Percentiles rank a stretch among this genome's conserved stretches.
phyloP scores from a whole-genome alignment of 2,888 invertebrate species.

The Scotopteryx bipunctaria region DNA sequence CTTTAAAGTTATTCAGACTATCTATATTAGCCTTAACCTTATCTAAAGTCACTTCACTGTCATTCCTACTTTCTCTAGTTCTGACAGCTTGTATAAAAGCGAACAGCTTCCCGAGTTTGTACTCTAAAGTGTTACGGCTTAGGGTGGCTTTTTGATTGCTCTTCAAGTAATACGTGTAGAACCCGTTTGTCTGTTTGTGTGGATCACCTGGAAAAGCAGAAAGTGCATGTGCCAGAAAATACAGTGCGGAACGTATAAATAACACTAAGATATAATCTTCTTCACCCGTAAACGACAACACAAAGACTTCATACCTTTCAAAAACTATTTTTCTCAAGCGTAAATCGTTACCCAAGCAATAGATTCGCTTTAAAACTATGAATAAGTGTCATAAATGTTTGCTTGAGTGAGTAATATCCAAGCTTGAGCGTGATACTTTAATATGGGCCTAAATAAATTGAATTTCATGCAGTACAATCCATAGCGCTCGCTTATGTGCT shows the following conservation, averaged over 20 bases:
- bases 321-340: too few species aligned
- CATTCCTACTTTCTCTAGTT: slow-evolving; percentile 10
- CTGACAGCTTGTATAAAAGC: slow-evolving; percentile 29
- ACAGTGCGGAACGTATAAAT: slow-evolving; percentile 24
- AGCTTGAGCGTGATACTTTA: too few species aligned
- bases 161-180: slow-evolving; percentile 49
- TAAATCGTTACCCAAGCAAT: too few species aligned
- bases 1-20: slow-evolving; percentile 20
- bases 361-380: too few species aligned
- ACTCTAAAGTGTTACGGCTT: slow-evolving; percentile 23
- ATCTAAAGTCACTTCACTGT: slow-evolving; percentile 18
- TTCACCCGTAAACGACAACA: too few species aligned
- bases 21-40: slow-evolving; percentile 20
- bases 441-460: too few species aligned
- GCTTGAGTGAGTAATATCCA: too few species aligned
- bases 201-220: slow-evolving; percentile 53
- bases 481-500: too few species aligned
- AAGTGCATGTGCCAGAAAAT: slow-evolving; percentile 24
- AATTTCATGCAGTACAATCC: too few species aligned
- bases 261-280: too few species aligned
- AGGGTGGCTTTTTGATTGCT: slow-evolving; percentile 27
- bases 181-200: slow-evolving; percentile 42
- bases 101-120: slow-evolving; percentile 29
- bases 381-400: too few species aligned
- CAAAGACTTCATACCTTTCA: too few species aligned